Base-by-base conservation (phyloP, 2,113 vertebrate species). In the Brachypteracias leptosomus region DNA sequence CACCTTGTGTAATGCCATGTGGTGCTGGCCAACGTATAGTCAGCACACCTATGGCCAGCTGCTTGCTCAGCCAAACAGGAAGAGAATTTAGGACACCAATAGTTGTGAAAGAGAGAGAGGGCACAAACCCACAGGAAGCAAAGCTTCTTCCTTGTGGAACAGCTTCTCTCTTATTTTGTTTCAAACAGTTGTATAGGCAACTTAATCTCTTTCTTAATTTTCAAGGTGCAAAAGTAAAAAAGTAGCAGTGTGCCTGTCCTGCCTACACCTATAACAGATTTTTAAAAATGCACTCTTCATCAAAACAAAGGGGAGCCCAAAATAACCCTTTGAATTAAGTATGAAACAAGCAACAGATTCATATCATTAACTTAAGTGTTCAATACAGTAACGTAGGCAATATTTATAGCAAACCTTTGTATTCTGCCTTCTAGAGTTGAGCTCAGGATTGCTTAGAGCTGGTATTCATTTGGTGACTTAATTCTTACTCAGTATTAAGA, bases 401-500 rank as follows among this genome's bases (percentile, higher is more conserved):
- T 20, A 59, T 74, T 75, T 36, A 61, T 8, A 91, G 36, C 46
- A 85, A 81, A 91, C 85, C 44, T 91, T 81, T 51, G n/a, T 52
- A 6, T 68, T 84, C 67, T 9, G 5, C 83, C 76, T 90, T 52
- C 24, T 18, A 36, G 76, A 72, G 42, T 47, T 73, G 35, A 77
- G 59, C 44, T 85, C 22, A 49, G 77, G n/a, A 87, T 68, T 62
- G n/a, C 47, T 90, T 90, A 80, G 86, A 68, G 42, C 47, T 92
- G 80, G 49, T 54, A 61, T 52, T 91, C 44, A 33, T 74, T 85
- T 91, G n/a, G 62, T 94, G 89, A 85, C 57, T 94, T 68, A 35
- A 62, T 67, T 74, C 83, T 94, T 89, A 85, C 59, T 93, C 87
- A 71, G 59, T 16, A 42, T 26, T 65, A 90, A 92, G 63, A 88